Evolutionary conservation across 2,113 vertebrate genomes (phyloP).

Genomic region (Rana temporaria): DNA sequence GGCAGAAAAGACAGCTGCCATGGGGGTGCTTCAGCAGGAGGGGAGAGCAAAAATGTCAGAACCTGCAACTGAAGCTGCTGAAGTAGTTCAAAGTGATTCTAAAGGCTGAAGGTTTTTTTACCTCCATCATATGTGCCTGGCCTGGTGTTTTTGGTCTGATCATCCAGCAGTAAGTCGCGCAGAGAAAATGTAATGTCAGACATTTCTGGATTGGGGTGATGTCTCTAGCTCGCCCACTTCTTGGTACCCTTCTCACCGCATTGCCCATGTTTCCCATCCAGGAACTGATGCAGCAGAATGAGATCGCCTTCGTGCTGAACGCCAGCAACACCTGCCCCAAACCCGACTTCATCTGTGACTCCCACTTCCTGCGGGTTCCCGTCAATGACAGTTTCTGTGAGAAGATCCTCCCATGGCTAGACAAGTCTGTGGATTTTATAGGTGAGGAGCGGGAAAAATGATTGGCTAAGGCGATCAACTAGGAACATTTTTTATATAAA

Average conservation of each 20-base stretch:
- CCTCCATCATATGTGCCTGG: too few relatives aligned
- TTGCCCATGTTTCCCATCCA: conserved; percentile 58
- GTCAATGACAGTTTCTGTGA: conserved; percentile 97
- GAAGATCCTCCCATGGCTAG: conserved; percentile 96
- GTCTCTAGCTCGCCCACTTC: not conserved
- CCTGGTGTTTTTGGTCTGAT: too few relatives aligned
- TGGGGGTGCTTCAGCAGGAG: too few relatives aligned
- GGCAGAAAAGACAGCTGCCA: too few relatives aligned
- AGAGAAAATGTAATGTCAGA: too few relatives aligned
- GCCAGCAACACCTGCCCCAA: conserved; percentile 96
- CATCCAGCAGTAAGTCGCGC: too few relatives aligned
- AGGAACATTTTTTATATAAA: too few relatives aligned
- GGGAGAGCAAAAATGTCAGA: too few relatives aligned
- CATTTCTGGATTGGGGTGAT: too few relatives aligned
- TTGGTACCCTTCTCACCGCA: not conserved
- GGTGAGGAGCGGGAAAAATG: conserved; percentile 71
- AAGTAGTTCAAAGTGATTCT: too few relatives aligned
- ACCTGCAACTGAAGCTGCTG: too few relatives aligned
- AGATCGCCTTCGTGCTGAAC: conserved; percentile 89
- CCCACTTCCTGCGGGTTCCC: conserved; percentile 92
- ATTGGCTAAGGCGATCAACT: not conserved
- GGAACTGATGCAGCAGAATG: conserved; percentile 97
- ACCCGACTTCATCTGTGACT: conserved; percentile 92
- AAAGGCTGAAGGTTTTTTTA: too few relatives aligned
- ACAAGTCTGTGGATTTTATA: conserved; percentile 95